A percentile compares a stretch with the other conserved stretches of the same genome.
Evolutionary conservation across 2,113 vertebrate genomes (phyloP).

Genomic region (Beaufortia kweichowensis): DNA sequence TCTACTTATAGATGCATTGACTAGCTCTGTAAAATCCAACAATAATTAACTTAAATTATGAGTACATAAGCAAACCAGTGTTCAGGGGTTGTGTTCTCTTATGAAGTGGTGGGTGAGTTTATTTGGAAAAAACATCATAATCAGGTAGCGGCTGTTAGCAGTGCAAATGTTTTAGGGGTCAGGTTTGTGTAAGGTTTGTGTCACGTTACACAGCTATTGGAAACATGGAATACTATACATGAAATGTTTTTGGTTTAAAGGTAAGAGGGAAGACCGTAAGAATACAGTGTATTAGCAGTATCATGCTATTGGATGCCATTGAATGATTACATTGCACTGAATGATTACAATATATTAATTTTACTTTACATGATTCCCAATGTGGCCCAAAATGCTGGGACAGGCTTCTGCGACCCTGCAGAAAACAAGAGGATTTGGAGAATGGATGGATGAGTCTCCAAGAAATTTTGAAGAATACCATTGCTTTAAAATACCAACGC

Average conservation of each 20-base stretch:
- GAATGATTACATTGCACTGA: too few species aligned
- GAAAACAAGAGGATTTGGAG: too few species aligned
- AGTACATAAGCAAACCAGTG: conserved; percentile 36
- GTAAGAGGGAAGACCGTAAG: too few species aligned
- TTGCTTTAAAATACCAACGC: too few species aligned
- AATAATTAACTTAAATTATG: conserved; percentile 46
- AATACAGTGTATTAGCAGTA: too few species aligned
- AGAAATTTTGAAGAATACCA: too few species aligned
- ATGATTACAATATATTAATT: too few species aligned
- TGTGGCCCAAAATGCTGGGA: too few species aligned
- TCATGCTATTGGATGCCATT: not conserved
- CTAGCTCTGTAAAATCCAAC: conserved; percentile 44
- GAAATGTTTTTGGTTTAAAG: not conserved
- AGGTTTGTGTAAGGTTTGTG: conserved; percentile 29
- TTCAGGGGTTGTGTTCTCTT: conserved; percentile 27
- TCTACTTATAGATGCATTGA: conserved; percentile 34
- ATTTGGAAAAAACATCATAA: conserved; percentile 37
- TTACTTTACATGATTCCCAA: too few species aligned
- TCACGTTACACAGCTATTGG: conserved; percentile 17
- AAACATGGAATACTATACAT: conserved; percentile 11
- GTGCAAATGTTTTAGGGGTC: conserved; percentile 47
- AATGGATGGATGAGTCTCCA: too few species aligned
- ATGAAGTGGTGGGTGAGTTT: conserved; percentile 51
- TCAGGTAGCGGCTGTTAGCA: conserved; percentile 34
- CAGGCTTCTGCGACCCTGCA: too few species aligned